Base-by-base conservation (phyloP, 2,797 vertebrate species). In the Sebastes iracundus region DNA sequence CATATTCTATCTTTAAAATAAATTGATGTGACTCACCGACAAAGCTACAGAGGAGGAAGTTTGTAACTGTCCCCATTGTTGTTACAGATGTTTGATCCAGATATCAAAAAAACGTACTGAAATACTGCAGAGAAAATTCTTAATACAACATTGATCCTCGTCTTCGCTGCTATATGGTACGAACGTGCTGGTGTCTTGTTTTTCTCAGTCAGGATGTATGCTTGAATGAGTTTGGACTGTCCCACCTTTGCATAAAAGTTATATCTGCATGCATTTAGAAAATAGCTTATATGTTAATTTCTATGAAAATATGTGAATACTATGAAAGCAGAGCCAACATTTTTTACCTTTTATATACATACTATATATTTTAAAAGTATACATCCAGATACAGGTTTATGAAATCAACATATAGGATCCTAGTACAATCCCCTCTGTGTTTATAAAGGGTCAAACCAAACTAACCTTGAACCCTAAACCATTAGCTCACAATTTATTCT, bases 191-290 rank as follows among this genome's bases (percentile, higher is more conserved):
- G 7, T 60, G 35, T 79, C 59, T 70, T 77, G 63, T 86, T 81
- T 76, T 81, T 83, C 30, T 79, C 42, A 32, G 65, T 60, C 81
- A 94, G 93, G 93, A 93, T 92, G 76, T 73, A 90, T 12, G 81
- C 93, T 88, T 86, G 62, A 91, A 13, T 84, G 82, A 87, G 3
- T 82, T 49, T 76, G 70, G 67, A 85, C 67, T 38, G 16, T n/a
- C 68, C 61, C 30, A 60, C 25, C 90, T 94, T 92, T 93, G 86
- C 83, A 88, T 90, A 69, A 46, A 62, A 38, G 49, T 30, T 80
- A 18, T 9, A 49, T 68, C 9, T 77, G 62, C 28, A 73, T 30
- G 23, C 9, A 22, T 64, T 52, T 62, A 63, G 28, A 72, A 10
- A 18, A n/a, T 8, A 5, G 33, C 42, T 49, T 6, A 16, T 7